Conservation (phyloP, 1,140 invertebrate species). For the Drosophila gunungcola region DNA sequence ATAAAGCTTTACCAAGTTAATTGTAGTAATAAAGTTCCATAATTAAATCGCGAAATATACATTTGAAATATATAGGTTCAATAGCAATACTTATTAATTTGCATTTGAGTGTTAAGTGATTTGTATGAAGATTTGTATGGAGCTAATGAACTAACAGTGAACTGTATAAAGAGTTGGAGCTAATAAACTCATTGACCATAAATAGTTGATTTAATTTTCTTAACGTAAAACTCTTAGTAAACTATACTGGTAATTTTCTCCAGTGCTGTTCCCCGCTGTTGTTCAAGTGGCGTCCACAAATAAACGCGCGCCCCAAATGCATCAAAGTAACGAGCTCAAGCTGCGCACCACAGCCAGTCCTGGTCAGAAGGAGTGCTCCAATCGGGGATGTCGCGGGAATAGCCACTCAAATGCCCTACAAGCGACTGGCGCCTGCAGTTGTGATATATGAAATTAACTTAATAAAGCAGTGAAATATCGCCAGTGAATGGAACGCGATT, state of each 20-base stretch:
- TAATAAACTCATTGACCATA: too few species aligned
- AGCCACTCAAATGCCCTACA: constrained; percentile 37
- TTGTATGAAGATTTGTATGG: too few species aligned
- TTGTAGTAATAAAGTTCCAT: too few species aligned
- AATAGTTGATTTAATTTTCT: too few species aligned
- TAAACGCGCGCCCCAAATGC: constrained; percentile 78
- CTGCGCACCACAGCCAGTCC: constrained; percentile 68
- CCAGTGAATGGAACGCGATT: constrained; percentile 52
- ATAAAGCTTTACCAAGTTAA: too few species aligned
- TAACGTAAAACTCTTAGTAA: background rate
- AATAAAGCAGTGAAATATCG: constrained; percentile 84
- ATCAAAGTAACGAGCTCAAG: constrained; percentile 84
- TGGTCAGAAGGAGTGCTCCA: constrained; percentile 13
- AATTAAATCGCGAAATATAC: too few species aligned
- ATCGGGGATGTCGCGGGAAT: background rate
- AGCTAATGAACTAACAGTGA: too few species aligned
- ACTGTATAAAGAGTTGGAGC: too few species aligned
- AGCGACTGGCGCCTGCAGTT: constrained; percentile 69
- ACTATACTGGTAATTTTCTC: background rate
- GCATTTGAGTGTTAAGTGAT: too few species aligned
- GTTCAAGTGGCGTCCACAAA: constrained; percentile 70
- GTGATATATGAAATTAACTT: constrained; percentile 81
- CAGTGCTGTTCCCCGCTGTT: constrained; percentile 65
- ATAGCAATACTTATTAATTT: too few species aligned
- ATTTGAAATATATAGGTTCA: too few species aligned